Evolutionary conservation across 2,113 vertebrate species (phyloP).

Genomic region (Geothlypis trichas): DNA sequence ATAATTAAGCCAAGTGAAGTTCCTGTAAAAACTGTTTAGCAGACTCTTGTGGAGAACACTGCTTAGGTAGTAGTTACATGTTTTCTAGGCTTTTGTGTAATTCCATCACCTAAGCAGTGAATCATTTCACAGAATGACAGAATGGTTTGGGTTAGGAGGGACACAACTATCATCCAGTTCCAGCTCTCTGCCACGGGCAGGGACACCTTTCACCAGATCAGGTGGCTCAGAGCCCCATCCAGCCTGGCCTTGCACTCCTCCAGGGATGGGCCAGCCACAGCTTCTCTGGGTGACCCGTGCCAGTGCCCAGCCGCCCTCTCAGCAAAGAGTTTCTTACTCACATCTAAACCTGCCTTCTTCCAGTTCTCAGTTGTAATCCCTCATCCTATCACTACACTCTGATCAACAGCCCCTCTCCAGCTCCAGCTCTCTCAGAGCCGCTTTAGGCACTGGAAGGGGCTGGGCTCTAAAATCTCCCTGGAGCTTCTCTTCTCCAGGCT

Average conservation of each 20-base stretch:
- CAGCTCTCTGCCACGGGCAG: not conserved
- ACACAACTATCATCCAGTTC: not conserved
- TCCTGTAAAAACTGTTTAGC: not conserved
- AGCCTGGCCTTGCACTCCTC: not conserved
- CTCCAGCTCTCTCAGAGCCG: not conserved
- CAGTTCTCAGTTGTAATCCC: not conserved
- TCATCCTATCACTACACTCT: not conserved
- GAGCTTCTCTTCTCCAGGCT: not conserved
- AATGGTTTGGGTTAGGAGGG: not conserved
- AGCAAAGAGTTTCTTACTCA: not conserved
- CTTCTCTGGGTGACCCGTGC: not conserved
- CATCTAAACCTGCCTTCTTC: not conserved
- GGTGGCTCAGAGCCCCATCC: not conserved
- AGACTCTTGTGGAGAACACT: not conserved
- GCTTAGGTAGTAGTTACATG: not conserved
- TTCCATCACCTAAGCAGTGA: not conserved
- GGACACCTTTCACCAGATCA: not conserved
- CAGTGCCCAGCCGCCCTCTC: not conserved
- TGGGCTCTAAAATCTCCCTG: not conserved
- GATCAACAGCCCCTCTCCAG: not conserved
- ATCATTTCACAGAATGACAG: not conserved
- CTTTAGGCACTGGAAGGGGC: not conserved
- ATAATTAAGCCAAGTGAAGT: not conserved
- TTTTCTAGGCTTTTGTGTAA: not conserved
- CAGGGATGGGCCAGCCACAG: not conserved